Evolutionary conservation across 2,888 invertebrate species (phyloP).

Genomic region (Morpho helenor): DNA sequence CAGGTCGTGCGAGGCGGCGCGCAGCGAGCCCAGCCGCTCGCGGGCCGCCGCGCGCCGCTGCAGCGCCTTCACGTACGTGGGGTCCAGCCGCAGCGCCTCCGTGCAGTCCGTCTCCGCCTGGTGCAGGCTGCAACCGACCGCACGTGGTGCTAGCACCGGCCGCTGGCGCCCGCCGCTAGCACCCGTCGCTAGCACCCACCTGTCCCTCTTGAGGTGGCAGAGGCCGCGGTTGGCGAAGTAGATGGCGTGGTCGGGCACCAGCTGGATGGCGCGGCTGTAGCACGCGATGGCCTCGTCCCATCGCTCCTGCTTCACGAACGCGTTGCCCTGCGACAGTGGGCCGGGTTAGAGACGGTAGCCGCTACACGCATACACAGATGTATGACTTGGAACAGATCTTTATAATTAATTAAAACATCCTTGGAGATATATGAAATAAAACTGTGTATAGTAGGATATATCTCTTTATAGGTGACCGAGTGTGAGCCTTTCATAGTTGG

Average conservation of each 20-base stretch:
- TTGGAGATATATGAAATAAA: too few relatives aligned
- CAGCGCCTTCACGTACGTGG: slow-evolving; percentile 90
- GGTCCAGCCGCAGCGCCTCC: slow-evolving; percentile 87
- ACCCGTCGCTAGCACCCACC: slow-evolving; percentile 67
- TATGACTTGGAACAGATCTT: too few relatives aligned
- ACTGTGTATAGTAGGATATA: too few relatives aligned
- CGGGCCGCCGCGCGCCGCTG: slow-evolving; percentile 89
- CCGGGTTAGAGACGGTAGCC: too few relatives aligned
- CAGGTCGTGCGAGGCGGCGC: slow-evolving; percentile 86
- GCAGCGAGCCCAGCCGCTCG: slow-evolving; percentile 83
- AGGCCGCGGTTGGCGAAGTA: slow-evolving; percentile 93
- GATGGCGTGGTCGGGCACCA: slow-evolving; percentile 87
- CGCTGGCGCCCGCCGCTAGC: too few relatives aligned
- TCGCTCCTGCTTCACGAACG: slow-evolving; percentile 85
- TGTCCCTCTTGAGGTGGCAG: slow-evolving; percentile 89
- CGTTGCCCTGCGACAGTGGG: slow-evolving; percentile 83
- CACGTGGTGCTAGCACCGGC: too few relatives aligned
- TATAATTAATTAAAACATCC: too few relatives aligned
- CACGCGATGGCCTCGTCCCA: slow-evolving; percentile 92
- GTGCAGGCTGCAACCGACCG: slow-evolving; percentile 70
- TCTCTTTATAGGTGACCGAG: too few relatives aligned
- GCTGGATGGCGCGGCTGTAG: slow-evolving; percentile 92
- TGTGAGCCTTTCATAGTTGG: too few relatives aligned
- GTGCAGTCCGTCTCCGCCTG: slow-evolving; percentile 90
- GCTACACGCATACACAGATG: too few relatives aligned